A percentile compares a stretch with the other conserved stretches of the same genome.
Conservation (phyloP, 2,888 invertebrate species). For the Osmoderma eremita region DNA sequence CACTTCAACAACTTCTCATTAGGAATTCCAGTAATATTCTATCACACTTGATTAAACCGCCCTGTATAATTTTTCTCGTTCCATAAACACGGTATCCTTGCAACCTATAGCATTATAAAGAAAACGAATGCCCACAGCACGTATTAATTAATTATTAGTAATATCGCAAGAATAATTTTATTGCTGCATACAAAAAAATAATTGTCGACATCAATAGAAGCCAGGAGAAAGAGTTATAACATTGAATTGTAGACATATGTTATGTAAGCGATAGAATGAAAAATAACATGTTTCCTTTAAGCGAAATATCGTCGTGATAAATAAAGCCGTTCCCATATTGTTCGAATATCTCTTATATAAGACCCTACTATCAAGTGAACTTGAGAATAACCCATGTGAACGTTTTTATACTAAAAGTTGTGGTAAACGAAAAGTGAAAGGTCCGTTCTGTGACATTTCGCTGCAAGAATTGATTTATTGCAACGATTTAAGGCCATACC, state of each 20-base stretch:
- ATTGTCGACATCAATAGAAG: no score
- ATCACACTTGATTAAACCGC: conserved; percentile 9
- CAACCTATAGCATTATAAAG: no score
- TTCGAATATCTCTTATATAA: conserved; percentile 5
- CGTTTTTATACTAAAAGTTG: conserved; percentile 12
- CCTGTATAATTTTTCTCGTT: conserved; percentile 6
- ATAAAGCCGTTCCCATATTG: conserved; percentile 16
- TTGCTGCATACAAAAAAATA: no score
- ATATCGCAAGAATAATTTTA: no score
- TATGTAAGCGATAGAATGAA: no score
- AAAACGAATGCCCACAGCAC: no score
- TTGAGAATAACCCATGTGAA: conserved; percentile 12
- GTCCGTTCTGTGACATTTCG: conserved; percentile 13
- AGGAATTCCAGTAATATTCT: conserved; percentile 5
- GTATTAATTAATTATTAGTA: no score
- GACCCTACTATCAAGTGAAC: conserved; percentile 11
- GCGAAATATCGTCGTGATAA: conserved; percentile 4
- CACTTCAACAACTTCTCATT: conserved; percentile 7
- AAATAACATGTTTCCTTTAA: background rate
- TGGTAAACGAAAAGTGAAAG: conserved; percentile 18
- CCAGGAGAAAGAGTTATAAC: no score
- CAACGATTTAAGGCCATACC: no score
- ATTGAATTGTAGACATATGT: no score
- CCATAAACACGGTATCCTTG: conserved; percentile 17
- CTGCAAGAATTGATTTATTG: background rate